Evolutionary conservation across 2,113 vertebrate genomes (phyloP).

Genomic region (Brachypodius melanocephalos): DNA sequence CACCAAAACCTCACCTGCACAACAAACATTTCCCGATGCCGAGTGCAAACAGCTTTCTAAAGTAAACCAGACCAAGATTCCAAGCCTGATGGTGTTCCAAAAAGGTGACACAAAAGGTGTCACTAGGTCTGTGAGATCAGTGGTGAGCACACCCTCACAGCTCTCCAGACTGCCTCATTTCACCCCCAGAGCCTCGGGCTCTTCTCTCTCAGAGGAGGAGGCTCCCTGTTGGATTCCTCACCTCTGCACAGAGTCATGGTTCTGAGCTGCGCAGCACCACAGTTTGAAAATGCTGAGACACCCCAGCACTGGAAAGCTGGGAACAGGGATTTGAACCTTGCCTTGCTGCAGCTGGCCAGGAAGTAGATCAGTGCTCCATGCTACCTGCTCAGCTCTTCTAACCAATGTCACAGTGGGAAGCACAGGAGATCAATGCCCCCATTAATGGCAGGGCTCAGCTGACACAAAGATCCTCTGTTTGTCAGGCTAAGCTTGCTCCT

Average conservation of each 20-base stretch:
- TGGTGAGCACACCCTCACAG: not conserved
- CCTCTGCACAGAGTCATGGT: not conserved
- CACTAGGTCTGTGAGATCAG: accelerated
- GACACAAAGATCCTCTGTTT: constrained; percentile 24
- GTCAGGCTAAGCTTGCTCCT: not conserved
- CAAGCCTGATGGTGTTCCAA: not conserved
- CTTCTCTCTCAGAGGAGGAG: not conserved
- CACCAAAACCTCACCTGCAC: not conserved
- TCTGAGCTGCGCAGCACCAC: not conserved
- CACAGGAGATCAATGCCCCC: not conserved
- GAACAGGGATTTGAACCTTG: not conserved
- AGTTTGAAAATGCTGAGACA: not conserved
- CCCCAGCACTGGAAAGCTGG: not conserved
- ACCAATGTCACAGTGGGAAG: not conserved
- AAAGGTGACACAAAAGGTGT: not conserved
- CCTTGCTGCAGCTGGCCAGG: not conserved
- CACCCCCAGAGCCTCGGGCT: not conserved
- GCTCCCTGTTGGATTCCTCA: not conserved
- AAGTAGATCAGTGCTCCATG: not conserved
- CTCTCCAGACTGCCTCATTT: not conserved
- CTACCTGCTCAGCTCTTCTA: not conserved
- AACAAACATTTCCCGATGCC: not conserved
- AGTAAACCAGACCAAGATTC: not conserved
- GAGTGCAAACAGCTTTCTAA: not conserved
- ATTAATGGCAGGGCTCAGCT: not conserved